These are phyloP conservation scores for Brachylomia viminalis DNA, from an alignment of 2,888 invertebrate species.

Conservation along the genomic window DNA sequence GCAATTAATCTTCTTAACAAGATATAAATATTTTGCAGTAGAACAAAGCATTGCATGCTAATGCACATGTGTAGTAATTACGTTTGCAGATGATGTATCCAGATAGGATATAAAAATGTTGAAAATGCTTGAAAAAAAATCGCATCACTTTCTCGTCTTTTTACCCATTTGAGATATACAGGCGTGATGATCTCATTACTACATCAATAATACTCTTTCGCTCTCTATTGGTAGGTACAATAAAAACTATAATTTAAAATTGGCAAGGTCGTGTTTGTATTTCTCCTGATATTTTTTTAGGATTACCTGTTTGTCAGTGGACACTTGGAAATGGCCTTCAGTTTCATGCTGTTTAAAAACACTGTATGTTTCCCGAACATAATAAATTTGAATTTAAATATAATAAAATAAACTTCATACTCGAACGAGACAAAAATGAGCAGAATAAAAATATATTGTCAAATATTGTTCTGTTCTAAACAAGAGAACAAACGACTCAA, in stretches of 20 bases:
- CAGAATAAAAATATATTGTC: not conserved
- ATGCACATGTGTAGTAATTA: conserved; percentile 10
- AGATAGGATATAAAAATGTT: conserved; percentile 4
- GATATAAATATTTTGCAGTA: conserved; percentile 36
- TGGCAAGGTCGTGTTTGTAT: not conserved
- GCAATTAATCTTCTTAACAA: conserved; percentile 48
- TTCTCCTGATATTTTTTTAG: not conserved
- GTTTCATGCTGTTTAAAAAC: not conserved
- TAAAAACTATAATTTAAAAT: not conserved
- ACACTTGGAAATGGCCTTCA: not conserved
- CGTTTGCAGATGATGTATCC: not conserved
- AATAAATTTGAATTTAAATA: not conserved
- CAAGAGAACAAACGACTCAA: not conserved
- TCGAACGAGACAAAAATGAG: not conserved
- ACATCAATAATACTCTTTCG: not conserved
- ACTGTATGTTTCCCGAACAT: not conserved
- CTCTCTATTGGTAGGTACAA: not conserved
- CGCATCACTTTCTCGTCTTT: not conserved
- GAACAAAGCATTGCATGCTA: conserved; percentile 50
- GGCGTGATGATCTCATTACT: not conserved
- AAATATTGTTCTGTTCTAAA: not conserved
- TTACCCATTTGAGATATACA: not conserved
- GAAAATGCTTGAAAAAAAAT: too few species aligned
- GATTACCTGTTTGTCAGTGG: not conserved
- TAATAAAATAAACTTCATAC: not conserved